A percentile compares a stretch with the other conserved stretches of the same genome.
These are phyloP conservation scores for Psophia crepitans DNA, from an alignment of 2,113 vertebrate species.

Conservation along the genomic window DNA sequence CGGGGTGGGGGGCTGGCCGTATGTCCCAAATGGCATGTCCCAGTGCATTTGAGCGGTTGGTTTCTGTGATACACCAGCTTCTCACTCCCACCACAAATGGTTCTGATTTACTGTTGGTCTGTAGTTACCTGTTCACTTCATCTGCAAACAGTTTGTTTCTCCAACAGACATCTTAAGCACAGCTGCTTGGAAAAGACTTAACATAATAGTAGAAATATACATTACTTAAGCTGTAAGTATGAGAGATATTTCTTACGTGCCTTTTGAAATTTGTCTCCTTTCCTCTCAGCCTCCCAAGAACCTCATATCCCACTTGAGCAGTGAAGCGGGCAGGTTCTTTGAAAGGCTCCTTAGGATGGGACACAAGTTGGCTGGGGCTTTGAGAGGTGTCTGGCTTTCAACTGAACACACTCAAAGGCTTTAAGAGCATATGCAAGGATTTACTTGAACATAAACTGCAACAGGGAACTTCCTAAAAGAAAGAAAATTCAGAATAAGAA, in stretches of 20 bases:
- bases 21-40: not conserved
- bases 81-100: not conserved
- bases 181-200: not conserved
- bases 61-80: not conserved
- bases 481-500: not conserved
- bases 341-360: not conserved
- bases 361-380: not conserved
- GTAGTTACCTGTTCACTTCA: not conserved
- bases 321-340: not conserved
- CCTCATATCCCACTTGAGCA: not conserved
- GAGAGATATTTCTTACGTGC: not conserved
- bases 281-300: not conserved
- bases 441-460: not conserved
- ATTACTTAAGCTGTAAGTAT: not conserved
- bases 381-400: not conserved
- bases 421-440: not conserved
- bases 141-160: not conserved
- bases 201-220: not conserved
- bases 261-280: not conserved
- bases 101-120: not conserved
- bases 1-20: fast-evolving
- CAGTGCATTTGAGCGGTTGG: not conserved
- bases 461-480: not conserved
- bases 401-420: not conserved
- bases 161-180: not conserved